These are phyloP conservation scores for Tor tambroides DNA, from an alignment of 2,113 vertebrate species.

Conservation along the genomic window DNA sequence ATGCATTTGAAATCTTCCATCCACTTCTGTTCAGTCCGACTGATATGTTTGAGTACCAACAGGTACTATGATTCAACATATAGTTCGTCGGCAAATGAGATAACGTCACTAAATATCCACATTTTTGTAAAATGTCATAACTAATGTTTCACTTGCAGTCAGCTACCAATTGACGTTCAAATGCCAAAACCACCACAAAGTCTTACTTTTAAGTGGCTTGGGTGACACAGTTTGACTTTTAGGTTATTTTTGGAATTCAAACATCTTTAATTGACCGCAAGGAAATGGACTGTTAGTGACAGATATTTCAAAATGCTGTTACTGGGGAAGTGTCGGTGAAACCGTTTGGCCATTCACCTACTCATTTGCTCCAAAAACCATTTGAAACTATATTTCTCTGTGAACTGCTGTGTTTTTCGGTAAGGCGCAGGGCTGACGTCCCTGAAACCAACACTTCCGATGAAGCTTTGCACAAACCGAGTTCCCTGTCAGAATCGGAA, in stretches of 20 bases:
- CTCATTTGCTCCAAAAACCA: background rate
- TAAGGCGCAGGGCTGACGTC: slow-evolving; percentile 65
- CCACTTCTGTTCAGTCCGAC: background rate
- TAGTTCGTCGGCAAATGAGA: background rate
- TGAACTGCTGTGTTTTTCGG: background rate
- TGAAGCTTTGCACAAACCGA: slow-evolving; percentile 63
- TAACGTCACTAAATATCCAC: background rate
- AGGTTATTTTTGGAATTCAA: background rate
- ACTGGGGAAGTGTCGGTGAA: slow-evolving; percentile 5
- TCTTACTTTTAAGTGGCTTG: slow-evolving; percentile 1
- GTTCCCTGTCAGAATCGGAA: slow-evolving; percentile 59
- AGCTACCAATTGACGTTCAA: background rate
- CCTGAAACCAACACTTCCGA: slow-evolving; percentile 62
- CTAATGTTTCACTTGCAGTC: background rate
- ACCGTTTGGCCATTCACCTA: background rate
- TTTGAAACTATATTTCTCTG: background rate
- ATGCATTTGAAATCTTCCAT: background rate
- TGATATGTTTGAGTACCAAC: slow-evolving; percentile 22
- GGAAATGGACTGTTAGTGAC: slow-evolving; percentile 13
- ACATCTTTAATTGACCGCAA: background rate
- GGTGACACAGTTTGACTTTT: background rate
- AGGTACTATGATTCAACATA: slow-evolving; percentile 18
- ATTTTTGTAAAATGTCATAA: background rate
- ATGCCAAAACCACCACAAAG: background rate
- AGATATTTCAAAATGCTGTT: background rate